Percentiles rank a stretch among this genome's conserved stretches.
Evolutionary conservation across 1,140 invertebrate genomes (phyloP).

Genomic region (Ceratoteleas bidentatus): DNA sequence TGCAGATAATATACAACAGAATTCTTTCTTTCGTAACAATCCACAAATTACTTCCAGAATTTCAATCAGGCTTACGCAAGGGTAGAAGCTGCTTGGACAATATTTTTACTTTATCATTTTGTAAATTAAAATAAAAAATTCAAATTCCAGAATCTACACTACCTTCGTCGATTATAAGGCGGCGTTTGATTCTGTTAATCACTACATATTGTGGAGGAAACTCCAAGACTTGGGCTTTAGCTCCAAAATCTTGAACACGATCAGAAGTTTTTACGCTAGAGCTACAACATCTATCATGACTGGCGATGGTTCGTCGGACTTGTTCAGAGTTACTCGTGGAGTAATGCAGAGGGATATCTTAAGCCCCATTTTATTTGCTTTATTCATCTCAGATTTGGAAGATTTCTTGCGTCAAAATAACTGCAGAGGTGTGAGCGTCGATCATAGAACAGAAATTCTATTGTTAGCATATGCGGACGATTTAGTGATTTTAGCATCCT

Average conservation of each 20-base stretch:
- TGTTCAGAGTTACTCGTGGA: not conserved
- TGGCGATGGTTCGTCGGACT: not conserved
- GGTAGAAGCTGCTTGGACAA: slow-evolving; percentile 5
- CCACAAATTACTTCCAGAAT: slow-evolving; percentile 4
- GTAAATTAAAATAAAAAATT: not conserved
- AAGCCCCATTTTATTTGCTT: no score
- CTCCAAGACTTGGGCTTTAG: not conserved
- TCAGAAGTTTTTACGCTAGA: not conserved
- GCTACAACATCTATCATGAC: not conserved
- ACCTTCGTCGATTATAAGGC: slow-evolving; percentile 9
- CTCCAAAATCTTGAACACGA: slow-evolving; percentile 1
- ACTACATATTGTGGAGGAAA: not conserved
- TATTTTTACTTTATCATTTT: slow-evolving; percentile 5
- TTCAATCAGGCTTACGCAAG: slow-evolving; percentile 14
- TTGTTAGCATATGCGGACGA: no score
- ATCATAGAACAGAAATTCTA: no score
- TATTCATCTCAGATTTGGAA: not conserved
- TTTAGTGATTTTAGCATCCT: not conserved
- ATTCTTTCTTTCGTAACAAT: not conserved
- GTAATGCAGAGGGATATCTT: slow-evolving; percentile 6
- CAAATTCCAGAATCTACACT: not conserved
- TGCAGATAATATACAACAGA: slow-evolving; percentile 6
- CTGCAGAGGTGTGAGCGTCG: slow-evolving; percentile 1
- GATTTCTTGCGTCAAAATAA: not conserved
- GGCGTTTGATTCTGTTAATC: slow-evolving; percentile 6